Conservation (phyloP, 2,113 vertebrate genomes). For the Thoracochromis brauschi region DNA sequence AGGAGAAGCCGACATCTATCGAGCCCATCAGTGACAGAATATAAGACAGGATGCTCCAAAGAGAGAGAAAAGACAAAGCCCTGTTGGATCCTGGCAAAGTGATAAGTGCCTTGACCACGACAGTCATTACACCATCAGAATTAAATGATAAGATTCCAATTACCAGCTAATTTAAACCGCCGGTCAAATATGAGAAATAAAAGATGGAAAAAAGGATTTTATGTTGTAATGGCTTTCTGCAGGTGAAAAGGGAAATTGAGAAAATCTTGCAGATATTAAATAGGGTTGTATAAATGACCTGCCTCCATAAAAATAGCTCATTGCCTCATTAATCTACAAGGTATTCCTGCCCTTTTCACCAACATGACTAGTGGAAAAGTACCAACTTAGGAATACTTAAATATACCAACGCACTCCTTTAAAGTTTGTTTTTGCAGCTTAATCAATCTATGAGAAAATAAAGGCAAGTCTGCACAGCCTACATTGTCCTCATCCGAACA, state of each 20-base stretch:
- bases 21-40: neutral
- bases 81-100: neutral
- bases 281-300: neutral
- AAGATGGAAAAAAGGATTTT: conserved; percentile 5
- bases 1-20: neutral
- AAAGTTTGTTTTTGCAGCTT: neutral
- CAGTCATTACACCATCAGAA: conserved; percentile 41
- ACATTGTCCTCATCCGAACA: conserved; percentile 4
- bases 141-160: conserved; percentile 65
- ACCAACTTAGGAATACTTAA: neutral
- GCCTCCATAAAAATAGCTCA: neutral
- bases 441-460: neutral
- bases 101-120: conserved; percentile 24
- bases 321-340: neutral
- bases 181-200: conserved; percentile 8
- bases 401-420: neutral
- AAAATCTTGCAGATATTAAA: conserved; percentile 22
- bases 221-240: conserved; percentile 28
- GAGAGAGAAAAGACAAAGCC: conserved; percentile 16
- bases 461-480: neutral
- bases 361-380: neutral
- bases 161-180: conserved; percentile 44
- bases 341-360: neutral
- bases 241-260: conserved; percentile 19
- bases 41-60: neutral